Conservation (phyloP, 2,797 vertebrate species). For the Oreochromis grahami region DNA sequence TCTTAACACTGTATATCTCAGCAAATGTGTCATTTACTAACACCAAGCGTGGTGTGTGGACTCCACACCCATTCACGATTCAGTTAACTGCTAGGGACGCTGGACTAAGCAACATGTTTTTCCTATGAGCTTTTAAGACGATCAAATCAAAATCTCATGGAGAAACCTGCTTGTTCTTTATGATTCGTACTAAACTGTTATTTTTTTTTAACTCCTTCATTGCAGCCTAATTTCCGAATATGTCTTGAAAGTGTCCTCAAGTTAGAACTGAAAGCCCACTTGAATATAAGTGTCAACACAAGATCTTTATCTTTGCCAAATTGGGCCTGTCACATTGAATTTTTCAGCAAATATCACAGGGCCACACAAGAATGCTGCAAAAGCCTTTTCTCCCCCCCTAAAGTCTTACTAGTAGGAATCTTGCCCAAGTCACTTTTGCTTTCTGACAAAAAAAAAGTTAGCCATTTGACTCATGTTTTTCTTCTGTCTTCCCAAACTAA, state of each 20-base stretch:
- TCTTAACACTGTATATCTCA: background rate
- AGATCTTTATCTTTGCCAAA: background rate
- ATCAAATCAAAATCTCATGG: background rate
- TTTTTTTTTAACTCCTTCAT: background rate
- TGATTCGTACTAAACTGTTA: background rate
- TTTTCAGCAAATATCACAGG: slow-evolving; percentile 7
- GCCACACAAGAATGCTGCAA: slow-evolving; percentile 15
- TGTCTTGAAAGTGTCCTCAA: background rate
- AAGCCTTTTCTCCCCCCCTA: background rate
- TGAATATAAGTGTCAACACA: background rate
- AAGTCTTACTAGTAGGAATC: slow-evolving; percentile 4
- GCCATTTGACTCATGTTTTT: slow-evolving; percentile 61
- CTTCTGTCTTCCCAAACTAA: slow-evolving; percentile 38
- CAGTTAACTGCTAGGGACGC: background rate
- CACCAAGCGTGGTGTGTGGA: background rate
- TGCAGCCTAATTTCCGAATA: background rate
- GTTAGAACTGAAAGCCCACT: background rate
- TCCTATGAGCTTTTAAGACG: background rate
- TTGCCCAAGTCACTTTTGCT: slow-evolving; percentile 52
- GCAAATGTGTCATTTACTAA: background rate
- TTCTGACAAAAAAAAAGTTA: slow-evolving; percentile 69
- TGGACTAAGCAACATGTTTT: background rate
- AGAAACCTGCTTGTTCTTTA: background rate
- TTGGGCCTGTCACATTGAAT: slow-evolving; percentile 2
- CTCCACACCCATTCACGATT: accelerated